Conservation (phyloP, 92 coral and sea anemone genomes). For the Meandrina meandrites region DNA sequence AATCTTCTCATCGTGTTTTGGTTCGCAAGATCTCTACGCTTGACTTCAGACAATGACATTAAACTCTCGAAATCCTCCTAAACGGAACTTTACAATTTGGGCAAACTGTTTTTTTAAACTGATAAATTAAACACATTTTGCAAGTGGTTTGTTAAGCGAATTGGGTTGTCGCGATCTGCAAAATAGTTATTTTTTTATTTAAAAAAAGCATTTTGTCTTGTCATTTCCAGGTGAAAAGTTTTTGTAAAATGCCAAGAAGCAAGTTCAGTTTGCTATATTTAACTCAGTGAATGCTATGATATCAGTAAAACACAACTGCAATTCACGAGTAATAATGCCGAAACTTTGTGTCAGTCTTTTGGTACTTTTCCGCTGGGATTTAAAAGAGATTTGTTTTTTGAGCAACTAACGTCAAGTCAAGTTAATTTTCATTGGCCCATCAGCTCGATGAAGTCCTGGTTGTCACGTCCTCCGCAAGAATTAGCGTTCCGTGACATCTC, state of each 20-base stretch:
- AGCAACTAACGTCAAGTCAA: no score
- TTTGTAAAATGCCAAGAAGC: background rate
- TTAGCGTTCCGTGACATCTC: background rate
- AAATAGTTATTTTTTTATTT: background rate
- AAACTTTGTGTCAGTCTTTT: background rate
- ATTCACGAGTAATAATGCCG: background rate
- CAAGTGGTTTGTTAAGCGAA: background rate
- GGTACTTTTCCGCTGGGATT: background rate
- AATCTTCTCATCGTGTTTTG: slow-evolving; percentile 66
- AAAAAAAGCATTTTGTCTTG: background rate
- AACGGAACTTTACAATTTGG: background rate
- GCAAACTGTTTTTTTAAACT: background rate
- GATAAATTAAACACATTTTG: background rate
- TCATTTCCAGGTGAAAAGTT: background rate
- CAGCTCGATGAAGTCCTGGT: background rate
- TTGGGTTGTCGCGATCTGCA: background rate
- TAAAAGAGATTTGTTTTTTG: background rate
- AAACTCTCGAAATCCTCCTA: background rate
- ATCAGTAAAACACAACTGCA: background rate
- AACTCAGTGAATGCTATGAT: background rate
- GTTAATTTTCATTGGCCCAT: no score
- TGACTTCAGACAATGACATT: slow-evolving; percentile 18
- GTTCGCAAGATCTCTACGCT: slow-evolving; percentile 47
- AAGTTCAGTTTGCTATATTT: background rate
- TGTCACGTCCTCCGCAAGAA: background rate